phyloP scores from a whole-genome alignment of 2,888 invertebrate genomes.

The Diarsia rubi region DNA sequence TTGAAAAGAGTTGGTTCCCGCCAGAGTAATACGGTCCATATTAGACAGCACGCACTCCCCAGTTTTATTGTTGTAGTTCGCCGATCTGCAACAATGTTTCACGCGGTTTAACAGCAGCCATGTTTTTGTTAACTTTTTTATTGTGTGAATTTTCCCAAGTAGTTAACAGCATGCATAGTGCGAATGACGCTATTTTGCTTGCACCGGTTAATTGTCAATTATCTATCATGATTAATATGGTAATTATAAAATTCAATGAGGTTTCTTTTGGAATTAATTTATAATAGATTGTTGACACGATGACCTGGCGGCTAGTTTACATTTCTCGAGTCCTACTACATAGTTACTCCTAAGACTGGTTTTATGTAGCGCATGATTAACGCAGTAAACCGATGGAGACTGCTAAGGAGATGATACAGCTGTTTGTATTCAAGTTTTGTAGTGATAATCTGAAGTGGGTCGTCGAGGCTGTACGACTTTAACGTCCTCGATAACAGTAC shows the following conservation, averaged over 20 bases:
- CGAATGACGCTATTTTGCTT: slow-evolving; percentile 70
- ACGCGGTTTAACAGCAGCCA: slow-evolving; percentile 78
- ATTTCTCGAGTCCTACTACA: slow-evolving; percentile 50
- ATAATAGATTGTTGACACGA: slow-evolving; percentile 59
- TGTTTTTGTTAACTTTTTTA: slow-evolving; percentile 78
- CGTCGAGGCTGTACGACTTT: slow-evolving; percentile 40
- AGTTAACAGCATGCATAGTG: slow-evolving; percentile 71
- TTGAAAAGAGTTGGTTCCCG: slow-evolving; percentile 95
- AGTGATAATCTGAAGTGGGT: slow-evolving; percentile 52
- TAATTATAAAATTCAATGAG: slow-evolving; percentile 54
- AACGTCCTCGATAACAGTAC: slow-evolving; percentile 41
- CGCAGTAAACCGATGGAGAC: slow-evolving; percentile 44
- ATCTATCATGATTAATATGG: slow-evolving; percentile 61
- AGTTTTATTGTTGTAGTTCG: slow-evolving; percentile 96
- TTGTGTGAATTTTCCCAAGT: slow-evolving; percentile 87
- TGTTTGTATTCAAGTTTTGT: slow-evolving; percentile 51
- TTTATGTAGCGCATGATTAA: slow-evolving; percentile 60
- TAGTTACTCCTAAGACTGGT: slow-evolving; percentile 56
- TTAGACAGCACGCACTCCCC: slow-evolving; percentile 97
- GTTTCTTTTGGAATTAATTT: slow-evolving; percentile 42
- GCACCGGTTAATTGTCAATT: slow-evolving; percentile 69
- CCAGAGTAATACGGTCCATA: slow-evolving; percentile 97
- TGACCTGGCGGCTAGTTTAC: slow-evolving; percentile 59
- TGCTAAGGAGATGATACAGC: slow-evolving; percentile 54
- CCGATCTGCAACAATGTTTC: slow-evolving; percentile 93